Evolutionary conservation across 2,797 vertebrate genomes (phyloP).

Genomic region (Alauda arvensis): DNA sequence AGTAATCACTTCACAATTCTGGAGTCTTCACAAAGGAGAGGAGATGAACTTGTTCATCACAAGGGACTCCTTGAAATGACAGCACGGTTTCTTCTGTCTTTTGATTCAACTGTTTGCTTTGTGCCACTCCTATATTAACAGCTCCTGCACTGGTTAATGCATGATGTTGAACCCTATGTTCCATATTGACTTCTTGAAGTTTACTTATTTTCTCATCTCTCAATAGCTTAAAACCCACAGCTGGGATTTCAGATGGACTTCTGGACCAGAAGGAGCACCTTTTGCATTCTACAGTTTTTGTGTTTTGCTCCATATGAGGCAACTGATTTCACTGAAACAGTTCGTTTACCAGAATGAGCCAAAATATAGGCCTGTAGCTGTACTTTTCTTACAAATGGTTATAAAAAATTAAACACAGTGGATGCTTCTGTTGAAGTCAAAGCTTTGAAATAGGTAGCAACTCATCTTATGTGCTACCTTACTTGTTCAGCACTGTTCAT

Average conservation of each 20-base stretch:
- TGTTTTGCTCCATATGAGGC: background rate
- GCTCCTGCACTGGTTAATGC: background rate
- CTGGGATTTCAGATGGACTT: background rate
- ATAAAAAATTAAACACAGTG: background rate
- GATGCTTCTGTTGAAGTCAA: background rate
- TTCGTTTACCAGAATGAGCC: background rate
- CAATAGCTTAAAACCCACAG: background rate
- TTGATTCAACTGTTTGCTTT: background rate
- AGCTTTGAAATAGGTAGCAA: background rate
- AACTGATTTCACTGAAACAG: background rate
- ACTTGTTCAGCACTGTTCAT: background rate
- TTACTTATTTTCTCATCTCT: background rate
- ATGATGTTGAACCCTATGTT: background rate
- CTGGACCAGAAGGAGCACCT: background rate
- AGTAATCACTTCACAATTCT: background rate
- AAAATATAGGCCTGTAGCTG: background rate
- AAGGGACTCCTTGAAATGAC: background rate
- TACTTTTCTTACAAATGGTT: background rate
- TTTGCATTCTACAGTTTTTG: background rate
- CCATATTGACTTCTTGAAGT: background rate
- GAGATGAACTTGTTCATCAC: background rate
- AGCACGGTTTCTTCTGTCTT: background rate
- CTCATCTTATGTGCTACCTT: background rate
- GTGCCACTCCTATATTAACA: background rate
- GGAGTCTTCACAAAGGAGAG: background rate